These are phyloP conservation scores for Cheumatopsyche charites DNA, from an alignment of 1,140 invertebrate species.

Conservation along the genomic window DNA sequence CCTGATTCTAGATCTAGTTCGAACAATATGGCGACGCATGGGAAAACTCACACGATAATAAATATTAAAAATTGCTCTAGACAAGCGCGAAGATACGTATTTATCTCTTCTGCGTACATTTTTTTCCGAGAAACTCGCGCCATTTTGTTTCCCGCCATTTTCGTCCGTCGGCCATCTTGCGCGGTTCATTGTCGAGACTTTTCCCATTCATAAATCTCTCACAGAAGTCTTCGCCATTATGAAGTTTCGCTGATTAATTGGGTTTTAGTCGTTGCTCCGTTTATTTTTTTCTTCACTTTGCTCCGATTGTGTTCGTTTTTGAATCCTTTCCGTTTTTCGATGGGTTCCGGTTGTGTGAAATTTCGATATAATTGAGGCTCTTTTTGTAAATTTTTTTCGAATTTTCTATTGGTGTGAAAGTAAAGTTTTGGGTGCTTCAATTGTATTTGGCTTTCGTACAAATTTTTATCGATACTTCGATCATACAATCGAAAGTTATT, in stretches of 20 bases:
- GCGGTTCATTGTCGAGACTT: conserved; percentile 25
- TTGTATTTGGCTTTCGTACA: too few species aligned
- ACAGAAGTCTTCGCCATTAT: conserved; percentile 31
- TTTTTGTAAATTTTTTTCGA: too few species aligned
- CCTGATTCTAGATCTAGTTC: too few species aligned
- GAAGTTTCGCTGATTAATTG: conserved; percentile 30
- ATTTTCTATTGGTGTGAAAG: too few species aligned
- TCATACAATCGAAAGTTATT: too few species aligned
- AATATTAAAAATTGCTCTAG: conserved; percentile 26
- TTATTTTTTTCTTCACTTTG: not conserved
- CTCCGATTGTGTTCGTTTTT: not conserved
- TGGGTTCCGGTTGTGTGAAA: not conserved
- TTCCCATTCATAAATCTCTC: conserved; percentile 33
- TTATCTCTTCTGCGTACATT: conserved; percentile 25
- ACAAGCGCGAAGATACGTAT: conserved; percentile 26
- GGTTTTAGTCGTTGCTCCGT: conserved; percentile 21
- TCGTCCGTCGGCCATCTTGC: not conserved
- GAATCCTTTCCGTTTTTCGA: not conserved
- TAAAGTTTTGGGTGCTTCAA: too few species aligned
- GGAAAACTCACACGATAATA: conserved; percentile 23
- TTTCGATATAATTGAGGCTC: too few species aligned
- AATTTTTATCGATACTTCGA: too few species aligned
- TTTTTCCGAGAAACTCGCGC: too few species aligned
- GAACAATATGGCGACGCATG: not conserved
- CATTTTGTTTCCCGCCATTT: too few species aligned